A percentile compares a stretch with the other conserved stretches of the same genome.
phyloP scores from a whole-genome alignment of 2,113 vertebrate genomes.

The Psephotus haematonotus region DNA sequence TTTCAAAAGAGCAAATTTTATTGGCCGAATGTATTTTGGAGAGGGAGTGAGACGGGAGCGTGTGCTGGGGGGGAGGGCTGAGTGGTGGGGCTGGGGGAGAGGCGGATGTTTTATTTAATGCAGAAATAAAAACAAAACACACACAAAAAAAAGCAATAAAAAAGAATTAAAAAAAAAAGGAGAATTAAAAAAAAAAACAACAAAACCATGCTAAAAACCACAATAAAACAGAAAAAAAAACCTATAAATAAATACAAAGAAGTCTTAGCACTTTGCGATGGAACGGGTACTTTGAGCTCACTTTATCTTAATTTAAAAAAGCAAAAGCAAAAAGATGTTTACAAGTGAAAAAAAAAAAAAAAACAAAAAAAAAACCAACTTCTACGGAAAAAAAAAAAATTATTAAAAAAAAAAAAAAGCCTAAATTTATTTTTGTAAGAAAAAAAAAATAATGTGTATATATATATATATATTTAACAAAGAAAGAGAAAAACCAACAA shows the following conservation, averaged over 20 bases:
- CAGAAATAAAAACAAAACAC: too few species aligned
- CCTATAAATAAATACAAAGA: not conserved
- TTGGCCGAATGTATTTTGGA: conserved; percentile 30
- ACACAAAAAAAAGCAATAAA: not conserved
- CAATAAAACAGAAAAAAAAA: too few species aligned
- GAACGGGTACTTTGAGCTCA: not conserved
- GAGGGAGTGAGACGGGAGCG: not conserved
- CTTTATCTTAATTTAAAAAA: not conserved
- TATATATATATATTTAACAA: not conserved
- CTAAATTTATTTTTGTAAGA: not conserved
- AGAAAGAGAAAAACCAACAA: not conserved
- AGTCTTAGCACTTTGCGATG: not conserved
- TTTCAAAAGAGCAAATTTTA: too few species aligned
- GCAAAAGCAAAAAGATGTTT: not conserved
- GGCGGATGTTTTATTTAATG: too few species aligned
- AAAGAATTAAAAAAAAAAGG: not conserved
- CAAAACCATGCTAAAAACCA: too few species aligned
- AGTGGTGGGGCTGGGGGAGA: too few species aligned
- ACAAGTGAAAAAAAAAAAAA: not conserved
- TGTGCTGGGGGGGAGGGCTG: not conserved
- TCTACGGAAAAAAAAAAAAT: not conserved
- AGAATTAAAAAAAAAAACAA: not conserved
- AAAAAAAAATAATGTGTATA: not conserved
- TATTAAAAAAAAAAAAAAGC: not conserved
- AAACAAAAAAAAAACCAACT: not conserved